Conservation (phyloP, 2,888 invertebrate genomes). For the Eupithecia vulgata region DNA sequence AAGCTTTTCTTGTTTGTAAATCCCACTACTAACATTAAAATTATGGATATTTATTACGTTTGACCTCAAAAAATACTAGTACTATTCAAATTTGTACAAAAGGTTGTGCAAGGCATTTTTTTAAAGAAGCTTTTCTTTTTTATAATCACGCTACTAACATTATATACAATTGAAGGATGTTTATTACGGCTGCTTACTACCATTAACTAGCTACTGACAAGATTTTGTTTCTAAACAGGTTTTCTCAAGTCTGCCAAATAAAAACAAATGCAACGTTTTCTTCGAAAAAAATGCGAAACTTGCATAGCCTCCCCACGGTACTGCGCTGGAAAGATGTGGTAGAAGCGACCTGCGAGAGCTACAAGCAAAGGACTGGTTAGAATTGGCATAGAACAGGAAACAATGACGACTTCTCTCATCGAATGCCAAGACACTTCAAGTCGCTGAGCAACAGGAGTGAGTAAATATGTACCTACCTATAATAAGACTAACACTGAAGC, state of each 20-base stretch:
- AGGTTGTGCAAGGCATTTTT: too few species aligned
- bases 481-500: neutral
- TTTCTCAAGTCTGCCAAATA: neutral
- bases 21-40: neutral
- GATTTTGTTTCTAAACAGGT: neutral
- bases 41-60: neutral
- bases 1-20: too few species aligned
- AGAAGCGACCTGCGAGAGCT: too few species aligned
- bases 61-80: neutral
- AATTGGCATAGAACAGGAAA: too few species aligned
- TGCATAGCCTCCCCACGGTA: neutral
- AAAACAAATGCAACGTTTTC: neutral
- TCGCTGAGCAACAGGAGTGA: too few species aligned
- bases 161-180: neutral
- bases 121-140: too few species aligned
- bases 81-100: neutral
- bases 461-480: too few species aligned
- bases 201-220: neutral
- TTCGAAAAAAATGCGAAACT: neutral
- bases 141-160: too few species aligned
- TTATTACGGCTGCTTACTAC: neutral
- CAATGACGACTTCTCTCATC: too few species aligned
- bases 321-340: too few species aligned
- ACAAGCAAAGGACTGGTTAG: too few species aligned
- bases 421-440: too few species aligned